These are phyloP conservation scores for Trematocara stigmaticum DNA, from an alignment of 2,113 vertebrate genomes.

Conservation along the genomic window DNA sequence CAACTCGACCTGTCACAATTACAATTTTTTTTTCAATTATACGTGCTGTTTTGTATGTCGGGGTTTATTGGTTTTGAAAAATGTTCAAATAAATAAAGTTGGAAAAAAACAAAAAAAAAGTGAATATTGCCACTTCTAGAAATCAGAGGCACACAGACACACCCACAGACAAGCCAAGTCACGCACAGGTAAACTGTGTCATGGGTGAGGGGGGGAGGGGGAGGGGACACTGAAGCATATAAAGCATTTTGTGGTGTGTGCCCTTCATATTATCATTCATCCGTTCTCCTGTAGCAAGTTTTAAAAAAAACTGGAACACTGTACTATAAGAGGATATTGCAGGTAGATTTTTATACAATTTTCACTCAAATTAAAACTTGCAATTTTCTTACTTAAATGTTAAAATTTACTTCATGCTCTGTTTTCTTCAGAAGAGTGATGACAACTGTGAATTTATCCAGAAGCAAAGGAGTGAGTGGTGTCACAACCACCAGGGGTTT, in stretches of 20 bases:
- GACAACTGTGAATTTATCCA: background rate
- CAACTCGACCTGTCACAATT: too few species aligned
- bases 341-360: background rate
- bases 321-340: background rate
- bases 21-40: too few species aligned
- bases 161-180: background rate
- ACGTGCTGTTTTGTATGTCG: too few species aligned
- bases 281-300: background rate
- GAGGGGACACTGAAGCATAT: background rate
- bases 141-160: background rate
- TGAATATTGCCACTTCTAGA: background rate
- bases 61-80: too few species aligned
- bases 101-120: background rate
- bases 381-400: background rate
- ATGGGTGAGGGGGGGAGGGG: background rate
- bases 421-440: background rate
- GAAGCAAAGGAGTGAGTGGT: background rate
- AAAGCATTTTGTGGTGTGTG: fast-evolving
- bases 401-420: background rate
- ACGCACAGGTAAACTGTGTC: background rate
- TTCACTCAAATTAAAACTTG: fast-evolving
- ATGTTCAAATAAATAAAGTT: too few species aligned
- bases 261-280: fast-evolving
- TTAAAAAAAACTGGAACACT: background rate
- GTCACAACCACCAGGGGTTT: background rate